Conservation (phyloP, 2,113 vertebrate species). For the Melanerpes formicivorus region DNA sequence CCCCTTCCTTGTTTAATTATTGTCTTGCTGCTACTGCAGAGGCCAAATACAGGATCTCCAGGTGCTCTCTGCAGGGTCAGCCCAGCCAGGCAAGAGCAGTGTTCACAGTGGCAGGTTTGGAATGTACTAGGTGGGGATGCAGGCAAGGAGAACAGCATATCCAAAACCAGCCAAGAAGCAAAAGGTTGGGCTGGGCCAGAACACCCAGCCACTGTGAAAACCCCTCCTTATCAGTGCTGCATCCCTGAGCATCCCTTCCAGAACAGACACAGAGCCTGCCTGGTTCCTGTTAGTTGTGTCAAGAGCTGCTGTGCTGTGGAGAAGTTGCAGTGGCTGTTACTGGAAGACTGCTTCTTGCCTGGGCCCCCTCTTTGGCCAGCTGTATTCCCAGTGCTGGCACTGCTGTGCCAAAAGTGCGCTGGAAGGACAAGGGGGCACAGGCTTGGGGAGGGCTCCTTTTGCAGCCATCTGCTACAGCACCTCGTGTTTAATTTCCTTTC, state of each 20-base stretch:
- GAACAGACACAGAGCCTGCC: neutral
- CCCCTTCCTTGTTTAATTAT: neutral
- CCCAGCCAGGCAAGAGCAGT: neutral
- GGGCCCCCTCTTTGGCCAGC: neutral
- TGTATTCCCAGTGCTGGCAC: neutral
- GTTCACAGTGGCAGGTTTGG: rapidly evolving
- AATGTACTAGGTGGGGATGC: neutral
- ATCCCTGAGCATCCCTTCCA: neutral
- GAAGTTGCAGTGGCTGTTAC: neutral
- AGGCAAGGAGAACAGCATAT: neutral
- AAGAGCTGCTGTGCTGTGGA: neutral
- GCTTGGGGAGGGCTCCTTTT: neutral
- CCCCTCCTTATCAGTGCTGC: rapidly evolving
- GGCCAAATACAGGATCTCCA: rapidly evolving
- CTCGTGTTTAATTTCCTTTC: neutral
- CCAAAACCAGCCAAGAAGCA: neutral
- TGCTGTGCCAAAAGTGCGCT: neutral
- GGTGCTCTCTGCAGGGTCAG: neutral
- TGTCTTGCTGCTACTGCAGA: neutral
- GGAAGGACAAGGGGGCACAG: neutral
- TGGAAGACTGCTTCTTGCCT: neutral
- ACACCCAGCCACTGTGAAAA: neutral
- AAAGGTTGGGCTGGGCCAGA: neutral
- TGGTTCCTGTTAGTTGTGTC: neutral
- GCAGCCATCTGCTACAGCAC: neutral